Evolutionary conservation across 2,888 invertebrate genomes (phyloP), one percentile per base, ranked within the genome.

Genomic region (Rhynchonema sp.): DNA sequence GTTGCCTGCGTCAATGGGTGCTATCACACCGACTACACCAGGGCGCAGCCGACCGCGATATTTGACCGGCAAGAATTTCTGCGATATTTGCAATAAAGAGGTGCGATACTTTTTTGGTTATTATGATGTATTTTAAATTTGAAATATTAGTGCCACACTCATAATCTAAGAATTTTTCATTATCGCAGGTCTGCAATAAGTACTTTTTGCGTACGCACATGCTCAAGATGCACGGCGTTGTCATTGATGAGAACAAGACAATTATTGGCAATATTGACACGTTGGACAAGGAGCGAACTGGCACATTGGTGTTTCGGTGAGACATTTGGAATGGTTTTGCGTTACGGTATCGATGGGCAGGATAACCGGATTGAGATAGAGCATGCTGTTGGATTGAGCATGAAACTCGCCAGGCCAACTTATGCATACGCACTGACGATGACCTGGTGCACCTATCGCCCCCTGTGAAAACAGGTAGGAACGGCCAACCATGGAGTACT

Each of bases 151-250:
- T 20, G 54, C 13, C 26, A 54, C 13, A n/a, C 23, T 54, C n/a
- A n/a, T n/a, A n/a, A n/a, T n/a, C n/a, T n/a, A n/a, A n/a, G n/a
- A n/a, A n/a, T n/a, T n/a, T n/a, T n/a, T n/a, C n/a, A n/a, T n/a
- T n/a, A n/a, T n/a, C n/a, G n/a, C n/a, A n/a, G n/a, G 96, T 98
- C 67, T 98, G 96, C 79, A 98, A 98, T 79, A 98, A 98, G 76
- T 98, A 98, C 75, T 98, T 98, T 76, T 88, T 98, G 85, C 90
- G 94, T 74, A 96, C 94, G 1, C 98, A 98, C 78, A 94, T 94
- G 89, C 85, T 91, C 73, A 84, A 92, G 73, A 94, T 98, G 88
- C 98, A 79, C 68, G 77, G 77, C 61, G 72, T 78, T 58, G 73
- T 70, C 22, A 73, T 74, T 60, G 73, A 73, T 62, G 73, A 74